phyloP scores from a whole-genome alignment of 2,888 invertebrate genomes.

The Pantelozetes paolii region DNA sequence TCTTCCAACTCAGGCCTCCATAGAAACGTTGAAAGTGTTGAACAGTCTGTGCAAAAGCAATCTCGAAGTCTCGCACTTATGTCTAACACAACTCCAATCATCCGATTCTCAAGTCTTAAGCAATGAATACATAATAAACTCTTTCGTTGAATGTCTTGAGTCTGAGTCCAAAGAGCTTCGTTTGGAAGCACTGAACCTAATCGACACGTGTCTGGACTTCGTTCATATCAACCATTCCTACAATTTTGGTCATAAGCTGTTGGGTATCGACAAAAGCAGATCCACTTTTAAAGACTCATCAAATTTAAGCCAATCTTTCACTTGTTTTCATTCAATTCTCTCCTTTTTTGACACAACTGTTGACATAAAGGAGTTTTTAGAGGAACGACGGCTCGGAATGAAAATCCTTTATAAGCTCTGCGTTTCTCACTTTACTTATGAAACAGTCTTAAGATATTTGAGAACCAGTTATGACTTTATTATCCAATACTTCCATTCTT shows the following conservation, averaged over 20 bases:
- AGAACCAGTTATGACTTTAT: constrained; percentile 44
- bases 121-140: constrained; percentile 60
- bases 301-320: constrained; percentile 41
- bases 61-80: constrained; percentile 38
- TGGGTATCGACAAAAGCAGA: constrained; percentile 43
- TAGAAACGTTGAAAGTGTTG: constrained; percentile 42
- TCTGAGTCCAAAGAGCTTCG: constrained; percentile 54
- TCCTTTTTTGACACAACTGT: constrained; percentile 37
- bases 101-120: constrained; percentile 33
- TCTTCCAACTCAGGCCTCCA: constrained; percentile 35
- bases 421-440: constrained; percentile 37
- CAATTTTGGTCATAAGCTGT: constrained; percentile 41
- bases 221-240: constrained; percentile 20
- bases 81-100: constrained; percentile 41
- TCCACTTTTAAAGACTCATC: constrained; percentile 36
- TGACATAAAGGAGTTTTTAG: constrained; percentile 36
- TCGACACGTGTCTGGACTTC: constrained; percentile 40
- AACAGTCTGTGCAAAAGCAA: constrained; percentile 38
- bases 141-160: constrained; percentile 84
- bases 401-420: constrained; percentile 43
- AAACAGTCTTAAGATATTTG: constrained; percentile 41
- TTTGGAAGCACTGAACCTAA: constrained; percentile 42
- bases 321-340: constrained; percentile 44
- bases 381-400: constrained; percentile 42
- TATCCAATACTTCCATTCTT: constrained; percentile 39